These are phyloP conservation scores for Porites lobata DNA, from an alignment of 92 coral and sea anemone genomes.

Conservation along the genomic window DNA sequence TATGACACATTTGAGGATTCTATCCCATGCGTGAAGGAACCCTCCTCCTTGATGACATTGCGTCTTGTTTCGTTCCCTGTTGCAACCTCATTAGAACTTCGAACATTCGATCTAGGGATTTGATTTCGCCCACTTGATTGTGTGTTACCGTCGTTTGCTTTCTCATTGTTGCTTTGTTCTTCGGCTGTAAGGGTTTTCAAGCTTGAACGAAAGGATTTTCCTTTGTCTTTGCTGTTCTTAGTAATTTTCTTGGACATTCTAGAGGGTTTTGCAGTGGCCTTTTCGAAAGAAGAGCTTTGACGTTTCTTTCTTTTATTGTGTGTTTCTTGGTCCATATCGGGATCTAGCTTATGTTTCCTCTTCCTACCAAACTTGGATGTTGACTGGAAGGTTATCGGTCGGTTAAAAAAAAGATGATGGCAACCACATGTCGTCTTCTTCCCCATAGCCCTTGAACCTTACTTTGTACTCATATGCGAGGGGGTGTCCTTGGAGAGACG, in stretches of 20 bases:
- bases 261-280: not conserved
- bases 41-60: not conserved
- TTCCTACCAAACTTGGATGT: slow-evolving; percentile 48
- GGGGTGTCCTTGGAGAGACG: slow-evolving; percentile 24
- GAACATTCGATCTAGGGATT: not conserved
- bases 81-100: no score
- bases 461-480: slow-evolving; percentile 55
- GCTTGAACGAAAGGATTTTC: slow-evolving; percentile 6
- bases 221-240: not conserved
- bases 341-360: slow-evolving; percentile 50
- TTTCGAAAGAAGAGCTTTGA: not conserved
- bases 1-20: no score
- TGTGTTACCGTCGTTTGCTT: no score
- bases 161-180: not conserved
- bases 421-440: slow-evolving; percentile 66
- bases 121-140: not conserved
- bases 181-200: not conserved
- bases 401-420: slow-evolving; percentile 47
- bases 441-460: slow-evolving; percentile 50
- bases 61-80: not conserved
- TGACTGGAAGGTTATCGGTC: slow-evolving; percentile 26
- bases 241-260: not conserved
- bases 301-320: slow-evolving; percentile 9
- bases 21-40: no score
- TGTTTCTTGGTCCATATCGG: slow-evolving; percentile 24